Evolutionary conservation across 35 echinoderm and acorn worm species (phyloP).

Genomic region (Stichopus chloronotus): DNA sequence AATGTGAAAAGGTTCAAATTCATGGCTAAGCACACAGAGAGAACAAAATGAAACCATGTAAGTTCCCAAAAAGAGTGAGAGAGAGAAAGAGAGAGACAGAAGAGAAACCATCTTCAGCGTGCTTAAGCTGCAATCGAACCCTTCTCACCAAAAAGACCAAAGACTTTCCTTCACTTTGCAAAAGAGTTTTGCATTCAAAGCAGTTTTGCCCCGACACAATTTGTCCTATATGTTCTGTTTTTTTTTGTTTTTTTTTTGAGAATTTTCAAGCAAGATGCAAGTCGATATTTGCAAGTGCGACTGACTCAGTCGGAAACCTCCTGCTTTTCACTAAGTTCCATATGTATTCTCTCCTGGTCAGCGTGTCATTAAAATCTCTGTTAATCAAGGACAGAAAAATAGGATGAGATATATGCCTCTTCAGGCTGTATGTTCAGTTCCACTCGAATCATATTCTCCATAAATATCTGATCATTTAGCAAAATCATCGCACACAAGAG

Average conservation of each 20-base stretch:
- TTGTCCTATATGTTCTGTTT: neutral
- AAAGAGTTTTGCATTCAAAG: neutral
- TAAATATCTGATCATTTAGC: too few relatives aligned
- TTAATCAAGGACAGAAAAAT: neutral
- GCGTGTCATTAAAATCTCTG: neutral
- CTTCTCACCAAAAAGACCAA: neutral
- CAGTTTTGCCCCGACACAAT: neutral
- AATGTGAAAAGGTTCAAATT: neutral
- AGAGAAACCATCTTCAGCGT: neutral
- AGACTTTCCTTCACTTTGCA: neutral
- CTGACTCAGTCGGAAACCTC: neutral
- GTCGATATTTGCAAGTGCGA: neutral
- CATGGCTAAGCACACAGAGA: neutral
- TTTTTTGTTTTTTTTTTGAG: neutral
- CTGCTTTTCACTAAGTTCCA: neutral
- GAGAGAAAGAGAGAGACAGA: too few relatives aligned
- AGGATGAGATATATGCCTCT: neutral
- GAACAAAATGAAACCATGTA: neutral
- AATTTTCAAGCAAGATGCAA: neutral
- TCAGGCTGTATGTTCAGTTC: too few relatives aligned
- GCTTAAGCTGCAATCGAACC: neutral
- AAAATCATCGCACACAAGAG: too few relatives aligned
- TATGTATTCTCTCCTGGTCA: neutral
- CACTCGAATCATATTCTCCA: too few relatives aligned
- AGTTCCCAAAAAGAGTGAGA: neutral